These are phyloP conservation scores for Paguma larvata DNA, from an alignment of 2,797 vertebrate genomes.

Conservation along the genomic window DNA sequence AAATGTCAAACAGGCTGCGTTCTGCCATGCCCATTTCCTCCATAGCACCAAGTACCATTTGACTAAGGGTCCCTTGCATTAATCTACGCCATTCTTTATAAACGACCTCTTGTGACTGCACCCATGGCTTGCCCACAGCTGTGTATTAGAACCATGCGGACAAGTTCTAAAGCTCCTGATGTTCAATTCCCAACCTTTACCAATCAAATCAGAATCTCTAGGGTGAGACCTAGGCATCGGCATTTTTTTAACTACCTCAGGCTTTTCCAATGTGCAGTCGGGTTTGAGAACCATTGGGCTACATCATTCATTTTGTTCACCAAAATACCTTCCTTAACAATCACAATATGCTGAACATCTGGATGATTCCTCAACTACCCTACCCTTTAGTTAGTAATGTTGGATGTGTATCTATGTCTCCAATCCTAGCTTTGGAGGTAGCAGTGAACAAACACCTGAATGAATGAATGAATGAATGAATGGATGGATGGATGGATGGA, in stretches of 20 bases:
- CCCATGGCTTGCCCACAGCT: neutral
- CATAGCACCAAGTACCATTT: neutral
- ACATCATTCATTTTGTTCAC: neutral
- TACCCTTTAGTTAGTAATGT: neutral
- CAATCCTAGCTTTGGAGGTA: neutral
- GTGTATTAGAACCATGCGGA: neutral
- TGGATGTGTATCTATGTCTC: neutral
- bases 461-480: neutral
- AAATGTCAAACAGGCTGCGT: neutral
- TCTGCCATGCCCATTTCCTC: neutral
- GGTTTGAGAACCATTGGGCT: neutral
- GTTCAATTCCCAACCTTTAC: neutral
- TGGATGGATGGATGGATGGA: rapidly evolving
- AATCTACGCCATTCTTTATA: neutral
- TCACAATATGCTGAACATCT: neutral
- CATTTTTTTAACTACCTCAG: neutral
- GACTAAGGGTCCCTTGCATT: neutral
- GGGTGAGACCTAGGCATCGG: neutral
- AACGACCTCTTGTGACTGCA: neutral
- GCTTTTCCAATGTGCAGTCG: neutral
- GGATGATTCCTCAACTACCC: neutral
- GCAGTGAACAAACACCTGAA: neutral
- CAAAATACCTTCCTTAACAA: neutral
- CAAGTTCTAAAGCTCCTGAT: neutral
- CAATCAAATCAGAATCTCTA: neutral